A percentile compares a stretch with the other conserved stretches of the same genome.
Evolutionary conservation across 1,140 invertebrate species (phyloP).

Genomic region (Drosophila ogumai): DNA sequence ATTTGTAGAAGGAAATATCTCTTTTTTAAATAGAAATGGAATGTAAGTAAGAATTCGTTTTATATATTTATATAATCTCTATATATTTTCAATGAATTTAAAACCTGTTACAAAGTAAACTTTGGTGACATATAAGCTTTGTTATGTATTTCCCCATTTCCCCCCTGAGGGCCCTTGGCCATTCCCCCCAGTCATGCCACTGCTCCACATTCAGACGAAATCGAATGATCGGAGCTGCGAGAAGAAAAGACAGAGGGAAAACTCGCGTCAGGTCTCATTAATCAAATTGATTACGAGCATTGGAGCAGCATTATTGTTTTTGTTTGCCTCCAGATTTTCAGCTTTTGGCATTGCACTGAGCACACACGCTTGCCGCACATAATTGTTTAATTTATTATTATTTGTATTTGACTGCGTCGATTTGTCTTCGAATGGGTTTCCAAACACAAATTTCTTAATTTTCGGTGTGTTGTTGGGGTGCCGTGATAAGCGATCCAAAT

Average conservation of each 20-base stretch:
- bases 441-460: conserved; percentile 67
- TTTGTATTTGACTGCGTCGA: conserved; percentile 69
- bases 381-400: conserved; percentile 84
- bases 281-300: conserved; percentile 80
- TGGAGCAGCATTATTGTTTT: conserved; percentile 34
- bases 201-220: conserved; percentile 47
- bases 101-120: neutral
- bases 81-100: neutral
- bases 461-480: conserved; percentile 19
- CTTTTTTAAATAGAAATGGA: neutral
- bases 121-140: neutral
- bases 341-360: conserved; percentile 30
- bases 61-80: neutral
- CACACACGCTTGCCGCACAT: conserved; percentile 41
- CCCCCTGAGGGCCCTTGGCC: neutral
- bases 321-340: conserved; percentile 10
- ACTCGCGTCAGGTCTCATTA: conserved; percentile 67
- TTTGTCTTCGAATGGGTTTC: conserved; percentile 74
- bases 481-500: conserved; percentile 60
- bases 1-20: conserved; percentile 12
- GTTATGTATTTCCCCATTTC: neutral
- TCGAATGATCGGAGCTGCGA: neutral
- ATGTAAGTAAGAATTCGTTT: neutral
- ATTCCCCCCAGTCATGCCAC: neutral
- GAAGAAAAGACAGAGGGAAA: conserved; percentile 21